phyloP scores from a whole-genome alignment of 2,888 invertebrate species.

The Ormyrus rosae region DNA sequence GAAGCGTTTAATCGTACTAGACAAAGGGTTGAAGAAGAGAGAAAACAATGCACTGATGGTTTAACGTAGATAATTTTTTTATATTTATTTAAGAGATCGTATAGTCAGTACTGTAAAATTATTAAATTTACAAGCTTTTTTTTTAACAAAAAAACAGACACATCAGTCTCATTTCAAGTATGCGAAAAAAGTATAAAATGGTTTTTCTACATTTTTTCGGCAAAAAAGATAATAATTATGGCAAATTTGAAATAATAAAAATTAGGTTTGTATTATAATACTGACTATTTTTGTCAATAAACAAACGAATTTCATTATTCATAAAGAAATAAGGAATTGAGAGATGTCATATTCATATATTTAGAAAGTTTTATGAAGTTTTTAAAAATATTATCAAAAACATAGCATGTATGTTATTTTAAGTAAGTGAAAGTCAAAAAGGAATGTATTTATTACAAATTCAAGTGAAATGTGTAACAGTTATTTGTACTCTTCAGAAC shows the following conservation, averaged over 20 bases:
- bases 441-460: constrained; percentile 4
- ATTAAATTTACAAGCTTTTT: too few relatives aligned
- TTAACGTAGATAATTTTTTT: constrained; percentile 76
- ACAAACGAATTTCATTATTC: neutral
- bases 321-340: neutral
- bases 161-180: too few relatives aligned
- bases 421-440: neutral
- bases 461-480: constrained; percentile 1
- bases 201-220: neutral
- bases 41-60: constrained; percentile 76
- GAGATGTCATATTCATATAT: neutral
- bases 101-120: too few relatives aligned
- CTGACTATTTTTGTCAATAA: neutral
- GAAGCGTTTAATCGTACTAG: constrained; percentile 93
- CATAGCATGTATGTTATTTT: neutral
- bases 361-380: constrained; percentile 16
- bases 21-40: constrained; percentile 85
- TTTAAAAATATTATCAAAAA: neutral
- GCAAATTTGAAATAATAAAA: neutral
- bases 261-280: neutral
- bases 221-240: neutral
- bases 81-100: constrained; percentile 80
- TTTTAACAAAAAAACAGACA: too few relatives aligned
- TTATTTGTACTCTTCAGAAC: constrained; percentile 10
- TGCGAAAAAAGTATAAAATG: neutral